Conservation (phyloP, 1,140 invertebrate genomes). For the Branchinecta lindahli region DNA sequence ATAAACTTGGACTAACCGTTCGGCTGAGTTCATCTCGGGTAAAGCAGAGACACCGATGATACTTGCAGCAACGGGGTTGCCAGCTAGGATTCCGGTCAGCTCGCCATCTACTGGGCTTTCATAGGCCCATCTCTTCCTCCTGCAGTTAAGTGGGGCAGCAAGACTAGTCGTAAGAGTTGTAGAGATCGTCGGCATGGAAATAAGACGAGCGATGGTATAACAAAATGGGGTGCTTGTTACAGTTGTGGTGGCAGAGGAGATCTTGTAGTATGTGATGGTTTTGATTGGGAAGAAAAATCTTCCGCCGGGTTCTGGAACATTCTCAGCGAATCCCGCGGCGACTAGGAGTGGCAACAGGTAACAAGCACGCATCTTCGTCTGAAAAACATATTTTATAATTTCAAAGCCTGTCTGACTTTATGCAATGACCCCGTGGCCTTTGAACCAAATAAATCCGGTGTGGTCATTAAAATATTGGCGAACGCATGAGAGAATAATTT, state of each 20-base stretch:
- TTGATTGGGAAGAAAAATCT: not conserved
- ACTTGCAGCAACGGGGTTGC: not conserved
- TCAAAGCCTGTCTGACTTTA: no score
- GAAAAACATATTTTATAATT: no score
- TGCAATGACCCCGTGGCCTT: no score
- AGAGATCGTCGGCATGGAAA: not conserved
- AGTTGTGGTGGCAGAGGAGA: not conserved
- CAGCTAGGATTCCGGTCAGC: not conserved
- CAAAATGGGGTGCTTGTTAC: not conserved
- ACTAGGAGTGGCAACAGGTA: no score
- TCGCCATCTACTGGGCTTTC: slow-evolving; percentile 2
- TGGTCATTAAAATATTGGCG: no score
- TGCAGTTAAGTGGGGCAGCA: not conserved
- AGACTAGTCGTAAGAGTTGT: not conserved
- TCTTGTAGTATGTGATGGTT: not conserved
- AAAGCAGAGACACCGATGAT: not conserved
- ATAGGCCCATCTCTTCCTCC: not conserved
- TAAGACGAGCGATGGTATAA: not conserved
- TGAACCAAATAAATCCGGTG: no score
- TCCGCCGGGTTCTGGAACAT: no score
- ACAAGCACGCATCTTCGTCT: no score
- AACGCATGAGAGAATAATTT: no score
- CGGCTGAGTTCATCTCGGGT: not conserved
- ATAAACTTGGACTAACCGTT: not conserved
- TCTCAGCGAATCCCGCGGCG: no score